Evolutionary conservation across 2,888 invertebrate species (phyloP).

Genomic region (Phyllotreta striolata): DNA sequence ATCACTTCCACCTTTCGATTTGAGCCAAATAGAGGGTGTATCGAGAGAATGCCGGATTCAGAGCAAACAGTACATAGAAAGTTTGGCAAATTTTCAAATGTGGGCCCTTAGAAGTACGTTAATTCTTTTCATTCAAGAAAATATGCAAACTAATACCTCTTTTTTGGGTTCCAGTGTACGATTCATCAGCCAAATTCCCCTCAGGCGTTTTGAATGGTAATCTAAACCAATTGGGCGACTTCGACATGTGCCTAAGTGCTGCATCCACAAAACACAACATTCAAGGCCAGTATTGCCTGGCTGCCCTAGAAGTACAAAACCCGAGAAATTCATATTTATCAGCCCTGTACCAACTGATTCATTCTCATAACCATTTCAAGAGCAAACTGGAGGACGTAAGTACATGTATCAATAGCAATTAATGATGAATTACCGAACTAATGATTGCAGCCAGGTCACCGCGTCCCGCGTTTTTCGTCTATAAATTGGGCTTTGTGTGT

Average conservation of each 20-base stretch:
- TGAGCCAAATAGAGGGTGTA: conserved; percentile 53
- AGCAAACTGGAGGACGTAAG: conserved; percentile 75
- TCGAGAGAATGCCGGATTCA: conserved; percentile 54
- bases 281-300: conserved; percentile 71
- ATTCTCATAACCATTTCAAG: conserved; percentile 70
- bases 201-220: conserved; percentile 60
- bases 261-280: conserved; percentile 56
- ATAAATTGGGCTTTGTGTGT: conserved; percentile 75
- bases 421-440: not conserved
- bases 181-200: conserved; percentile 59
- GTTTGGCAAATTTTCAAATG: conserved; percentile 55
- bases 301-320: conserved; percentile 65
- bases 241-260: conserved; percentile 57
- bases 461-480: conserved; percentile 72
- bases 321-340: conserved; percentile 64
- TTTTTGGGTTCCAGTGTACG: conserved; percentile 56
- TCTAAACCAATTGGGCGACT: conserved; percentile 60
- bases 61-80: conserved; percentile 53
- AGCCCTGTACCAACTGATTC: conserved; percentile 64
- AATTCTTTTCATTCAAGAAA: not conserved
- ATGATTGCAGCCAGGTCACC: conserved; percentile 70
- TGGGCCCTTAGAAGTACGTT: conserved; percentile 61
- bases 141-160: conserved; percentile 1
- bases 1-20: conserved; percentile 55
- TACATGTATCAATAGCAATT: conserved; percentile 47